Base-by-base conservation (phyloP, 2,113 vertebrate species). In the Raja brachyura region DNA sequence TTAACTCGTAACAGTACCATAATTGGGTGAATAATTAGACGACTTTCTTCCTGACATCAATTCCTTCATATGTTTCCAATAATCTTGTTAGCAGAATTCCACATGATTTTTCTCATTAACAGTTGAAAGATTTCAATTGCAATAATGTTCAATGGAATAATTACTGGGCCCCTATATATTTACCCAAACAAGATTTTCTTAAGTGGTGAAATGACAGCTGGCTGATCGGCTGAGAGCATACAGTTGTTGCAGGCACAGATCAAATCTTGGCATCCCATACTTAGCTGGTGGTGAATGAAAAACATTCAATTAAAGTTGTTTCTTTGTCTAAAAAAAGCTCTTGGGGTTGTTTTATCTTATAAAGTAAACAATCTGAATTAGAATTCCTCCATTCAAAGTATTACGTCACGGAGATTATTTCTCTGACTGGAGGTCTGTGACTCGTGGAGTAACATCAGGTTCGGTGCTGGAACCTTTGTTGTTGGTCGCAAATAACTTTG, bases 11-110 rank as follows among this genome's bases (percentile, higher is more conserved):
- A 92, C 11, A 92, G 66, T 92, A 54, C 68, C 20, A 74, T 92
- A 92, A 70, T 73, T 92, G 90, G 90, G 70, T 92, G 73, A 92
- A 92, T 92, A 92, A 92, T 92, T 92, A 48, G 66, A 48, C 73
- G 31, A 92, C 39, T 25, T 92, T 92, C 22, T 48, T 54, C 66
- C 4, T 73, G 90, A 92, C 33, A 73, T 73, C 33, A 92, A 22
- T 92, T 48, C 66, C 68, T 92, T 92, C 66, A 88, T 54, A 54
- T 92, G 39, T 39, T 92, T 92, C 70, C 70, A 92, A 92, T 73
- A 33, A 74, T 92, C 90, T 92, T 73, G 39, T 74, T 92, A 92
- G 90, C 59, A 73, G 90, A 48, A 48, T 92, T 48, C 90, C 33
- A 92, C 22, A 48, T 92, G 70, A 92, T 39, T 92, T 92, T 73